A percentile compares a stretch with the other conserved stretches of the same genome.
Conservation (phyloP, 2,113 vertebrate species). For the Muntiacus muntjak region DNA sequence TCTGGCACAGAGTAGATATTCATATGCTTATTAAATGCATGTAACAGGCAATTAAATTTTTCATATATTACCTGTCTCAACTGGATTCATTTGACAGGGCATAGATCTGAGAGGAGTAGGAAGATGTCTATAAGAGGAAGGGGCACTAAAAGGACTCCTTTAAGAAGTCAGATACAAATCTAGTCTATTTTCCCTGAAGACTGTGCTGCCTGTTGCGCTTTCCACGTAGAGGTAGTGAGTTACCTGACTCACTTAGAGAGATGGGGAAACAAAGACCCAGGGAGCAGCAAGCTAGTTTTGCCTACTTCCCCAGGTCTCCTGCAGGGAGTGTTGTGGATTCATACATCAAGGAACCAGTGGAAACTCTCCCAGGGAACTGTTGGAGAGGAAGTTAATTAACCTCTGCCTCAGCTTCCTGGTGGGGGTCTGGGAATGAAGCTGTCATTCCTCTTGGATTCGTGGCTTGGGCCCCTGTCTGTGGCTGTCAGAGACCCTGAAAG, state of each 20-base stretch:
- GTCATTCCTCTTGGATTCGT: conserved; percentile 67
- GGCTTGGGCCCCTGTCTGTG: conserved; percentile 50
- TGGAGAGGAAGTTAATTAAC: conserved; percentile 76
- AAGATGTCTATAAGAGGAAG: not conserved
- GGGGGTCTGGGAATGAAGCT: conserved; percentile 71
- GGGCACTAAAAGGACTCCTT: not conserved
- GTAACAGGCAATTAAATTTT: not conserved
- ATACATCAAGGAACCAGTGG: conserved; percentile 42
- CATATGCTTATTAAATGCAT: not conserved
- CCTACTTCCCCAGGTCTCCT: conserved; percentile 14
- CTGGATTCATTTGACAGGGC: not conserved
- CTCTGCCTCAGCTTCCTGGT: conserved; percentile 64
- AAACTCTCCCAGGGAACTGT: conserved; percentile 60
- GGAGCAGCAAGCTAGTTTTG: conserved; percentile 52
- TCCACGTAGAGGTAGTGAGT: not conserved
- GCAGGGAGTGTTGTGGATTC: conserved; percentile 38
- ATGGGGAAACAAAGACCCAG: not conserved
- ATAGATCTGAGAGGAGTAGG: not conserved
- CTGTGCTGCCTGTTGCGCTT: not conserved
- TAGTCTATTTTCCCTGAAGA: not conserved
- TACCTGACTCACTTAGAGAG: not conserved
- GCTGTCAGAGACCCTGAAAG: conserved; percentile 46
- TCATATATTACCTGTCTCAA: not conserved
- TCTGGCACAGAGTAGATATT: not conserved
- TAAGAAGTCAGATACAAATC: not conserved